Evolutionary conservation across 2,113 vertebrate genomes (phyloP), one percentile per base, ranked within the genome.

Genomic region (Suncus etruscus): DNA sequence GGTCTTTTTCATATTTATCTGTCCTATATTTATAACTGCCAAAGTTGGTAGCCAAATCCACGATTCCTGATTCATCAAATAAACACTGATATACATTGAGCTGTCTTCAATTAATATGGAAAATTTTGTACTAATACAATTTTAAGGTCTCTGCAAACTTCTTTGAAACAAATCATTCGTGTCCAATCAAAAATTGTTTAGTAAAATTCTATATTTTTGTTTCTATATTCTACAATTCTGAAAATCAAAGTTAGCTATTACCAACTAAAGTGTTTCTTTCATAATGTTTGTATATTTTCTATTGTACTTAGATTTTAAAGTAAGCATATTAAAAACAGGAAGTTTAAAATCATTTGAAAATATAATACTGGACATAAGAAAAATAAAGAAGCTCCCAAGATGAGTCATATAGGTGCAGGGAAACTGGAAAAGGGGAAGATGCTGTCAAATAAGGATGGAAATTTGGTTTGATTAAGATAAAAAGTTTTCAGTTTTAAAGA

Each of bases 361-460:
- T 82, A 66, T 79, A 78, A 76, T 5, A 66, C 7, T 73, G 31
- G 15, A 29, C 31, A 8, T 32, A 61, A 88, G 32, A 70, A 54
- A 86, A 66, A 14, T 84, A 88, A 76, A 74, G 14, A 77, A 85
- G 22, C 76, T 85, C 79, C 32, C 39, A 90, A 75, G 25, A 58
- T 74, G 11, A 86, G 39, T 68, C 45, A 31, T n/a, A n/a, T 0
- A 89, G 68, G 22, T 51, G 11, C 63, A 15, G 48, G 6, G 11
- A 82, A 70, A 83, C 32, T 51, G 61, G n/a, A 31, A 10, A 8
- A 4, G 8, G 4, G 27, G 10, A 61, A 45, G 47, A 18, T 51
- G 6, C 66, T 88, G 61, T 81, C 84, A 74, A 88, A 70, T 54
- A 48, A 77, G 31, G 16, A n/a, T 51, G 24, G 54, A 32, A 11